Evolutionary conservation across 37 sponge, comb jelly and placozoan species (phyloP).

Genomic region (Ianthella basta): DNA sequence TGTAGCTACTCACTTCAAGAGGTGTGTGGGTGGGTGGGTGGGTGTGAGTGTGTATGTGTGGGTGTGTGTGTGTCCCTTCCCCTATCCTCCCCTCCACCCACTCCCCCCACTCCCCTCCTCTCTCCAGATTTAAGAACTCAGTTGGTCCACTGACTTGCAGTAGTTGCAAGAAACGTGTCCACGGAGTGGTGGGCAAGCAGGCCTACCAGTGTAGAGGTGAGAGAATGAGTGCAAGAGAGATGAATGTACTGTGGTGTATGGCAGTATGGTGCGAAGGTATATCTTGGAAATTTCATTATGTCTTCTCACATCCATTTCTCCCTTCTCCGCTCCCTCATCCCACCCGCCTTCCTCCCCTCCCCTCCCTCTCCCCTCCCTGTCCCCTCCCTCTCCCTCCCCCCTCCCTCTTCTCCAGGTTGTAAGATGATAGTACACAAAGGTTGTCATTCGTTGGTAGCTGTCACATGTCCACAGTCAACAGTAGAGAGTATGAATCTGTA

Average conservation of each 20-base stretch:
- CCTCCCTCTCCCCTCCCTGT: too few species aligned
- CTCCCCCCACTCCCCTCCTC: not conserved
- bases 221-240: not conserved
- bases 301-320: too few species aligned
- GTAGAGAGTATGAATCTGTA: slow-evolving; percentile 5
- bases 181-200: slow-evolving; percentile 26
- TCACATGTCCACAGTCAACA: not conserved
- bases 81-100: not conserved
- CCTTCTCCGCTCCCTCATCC: too few species aligned
- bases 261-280: too few species aligned
- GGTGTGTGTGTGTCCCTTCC: slow-evolving; percentile 2
- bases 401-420: not conserved
- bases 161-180: slow-evolving; percentile 14
- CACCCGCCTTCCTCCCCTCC: too few species aligned
- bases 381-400: too few species aligned
- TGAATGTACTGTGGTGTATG: too few species aligned
- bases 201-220: slow-evolving; percentile 31
- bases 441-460: not conserved
- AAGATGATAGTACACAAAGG: slow-evolving; percentile 34
- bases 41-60: not conserved
- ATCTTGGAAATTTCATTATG: too few species aligned
- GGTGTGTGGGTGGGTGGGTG: not conserved
- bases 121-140: slow-evolving; percentile 21
- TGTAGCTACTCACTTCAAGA: slow-evolving; percentile 30
- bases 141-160: slow-evolving; percentile 25